These are phyloP conservation scores for Eciton burchellii DNA, from an alignment of 1,140 invertebrate genomes.

Conservation along the genomic window DNA sequence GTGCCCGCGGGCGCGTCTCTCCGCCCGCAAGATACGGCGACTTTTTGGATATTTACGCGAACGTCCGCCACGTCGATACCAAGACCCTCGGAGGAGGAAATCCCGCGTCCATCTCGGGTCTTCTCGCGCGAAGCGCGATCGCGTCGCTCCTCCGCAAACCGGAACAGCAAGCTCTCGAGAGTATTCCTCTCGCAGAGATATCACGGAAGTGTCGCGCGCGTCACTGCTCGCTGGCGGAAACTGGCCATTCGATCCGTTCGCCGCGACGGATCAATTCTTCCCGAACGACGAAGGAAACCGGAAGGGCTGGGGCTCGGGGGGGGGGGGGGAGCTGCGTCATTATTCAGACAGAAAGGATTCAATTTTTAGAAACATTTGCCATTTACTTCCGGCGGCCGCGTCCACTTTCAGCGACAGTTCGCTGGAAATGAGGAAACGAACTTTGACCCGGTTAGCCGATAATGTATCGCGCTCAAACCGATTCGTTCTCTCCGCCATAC, in stretches of 20 bases:
- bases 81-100: conserved; percentile 10
- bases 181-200: too few relatives aligned
- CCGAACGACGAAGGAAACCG: too few relatives aligned
- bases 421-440: not conserved
- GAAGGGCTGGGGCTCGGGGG: too few relatives aligned
- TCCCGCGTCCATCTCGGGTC: conserved; percentile 1
- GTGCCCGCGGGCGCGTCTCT: conserved; percentile 8
- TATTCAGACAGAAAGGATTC: not conserved
- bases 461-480: conserved; percentile 3
- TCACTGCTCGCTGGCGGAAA: too few relatives aligned
- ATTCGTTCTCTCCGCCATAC: not conserved
- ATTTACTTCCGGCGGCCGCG: not conserved
- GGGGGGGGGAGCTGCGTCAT: too few relatives aligned
- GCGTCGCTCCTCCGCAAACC: too few relatives aligned
- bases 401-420: not conserved
- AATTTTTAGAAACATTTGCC: not conserved
- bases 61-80: not conserved
- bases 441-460: conserved; percentile 6
- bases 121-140: too few relatives aligned
- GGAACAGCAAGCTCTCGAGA: too few relatives aligned
- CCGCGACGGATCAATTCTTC: too few relatives aligned
- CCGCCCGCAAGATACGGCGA: conserved; percentile 27
- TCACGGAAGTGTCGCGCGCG: too few relatives aligned
- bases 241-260: too few relatives aligned
- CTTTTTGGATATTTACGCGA: conserved; percentile 34